Evolutionary conservation across 2,113 vertebrate species (phyloP).

Genomic region (Motacilla alba): DNA sequence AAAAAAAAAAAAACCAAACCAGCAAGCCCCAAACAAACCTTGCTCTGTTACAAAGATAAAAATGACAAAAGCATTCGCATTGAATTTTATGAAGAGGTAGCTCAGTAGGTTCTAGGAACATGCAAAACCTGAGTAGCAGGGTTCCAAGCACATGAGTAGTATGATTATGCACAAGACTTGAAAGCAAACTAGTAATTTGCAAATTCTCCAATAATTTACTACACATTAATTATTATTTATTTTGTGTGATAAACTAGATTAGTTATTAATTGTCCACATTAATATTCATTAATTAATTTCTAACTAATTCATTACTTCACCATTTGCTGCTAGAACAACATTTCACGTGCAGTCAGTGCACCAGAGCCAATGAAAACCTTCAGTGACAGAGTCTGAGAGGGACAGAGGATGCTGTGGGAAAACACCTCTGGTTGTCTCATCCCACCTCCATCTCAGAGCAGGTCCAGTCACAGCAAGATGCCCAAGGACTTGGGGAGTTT

Average conservation of each 20-base stretch:
- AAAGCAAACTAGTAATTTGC: neutral
- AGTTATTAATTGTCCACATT: neutral
- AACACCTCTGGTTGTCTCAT: neutral
- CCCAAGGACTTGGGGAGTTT: neutral
- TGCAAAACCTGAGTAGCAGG: neutral
- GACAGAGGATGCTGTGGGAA: neutral
- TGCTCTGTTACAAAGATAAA: neutral
- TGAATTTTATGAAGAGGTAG: neutral
- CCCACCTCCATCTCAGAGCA: neutral
- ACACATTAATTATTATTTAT: neutral
- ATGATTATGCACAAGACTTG: neutral
- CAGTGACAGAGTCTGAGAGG: neutral
- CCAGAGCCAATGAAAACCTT: neutral
- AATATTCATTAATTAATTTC: neutral
- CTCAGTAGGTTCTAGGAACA: neutral
- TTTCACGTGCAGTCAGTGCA: accelerated
- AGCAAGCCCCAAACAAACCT: neutral
- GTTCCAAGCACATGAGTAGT: neutral
- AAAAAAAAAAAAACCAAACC: neutral
- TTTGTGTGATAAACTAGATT: neutral
- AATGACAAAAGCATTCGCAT: neutral
- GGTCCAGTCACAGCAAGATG: neutral
- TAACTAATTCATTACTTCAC: neutral
- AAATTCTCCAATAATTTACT: neutral
- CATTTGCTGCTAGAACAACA: neutral